These are phyloP conservation scores for Fissipunctia ypsillon DNA, from an alignment of 2,888 invertebrate genomes.

Conservation along the genomic window DNA sequence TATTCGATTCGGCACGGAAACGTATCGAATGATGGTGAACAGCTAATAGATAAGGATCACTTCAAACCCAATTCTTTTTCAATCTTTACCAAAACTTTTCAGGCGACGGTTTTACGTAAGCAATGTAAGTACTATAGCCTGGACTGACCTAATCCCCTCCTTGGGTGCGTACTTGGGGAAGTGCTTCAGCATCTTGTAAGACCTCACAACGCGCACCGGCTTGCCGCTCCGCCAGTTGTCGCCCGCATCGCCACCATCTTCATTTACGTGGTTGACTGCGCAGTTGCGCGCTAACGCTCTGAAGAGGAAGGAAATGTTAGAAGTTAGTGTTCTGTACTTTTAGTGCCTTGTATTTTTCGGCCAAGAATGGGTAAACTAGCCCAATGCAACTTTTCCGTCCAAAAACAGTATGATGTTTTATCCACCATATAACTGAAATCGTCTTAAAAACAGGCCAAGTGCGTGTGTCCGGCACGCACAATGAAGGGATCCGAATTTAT, in stretches of 20 bases:
- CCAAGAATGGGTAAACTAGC: background rate
- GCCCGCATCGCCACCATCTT: constrained; percentile 92
- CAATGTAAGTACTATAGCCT: background rate
- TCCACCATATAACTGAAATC: no score
- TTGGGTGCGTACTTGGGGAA: constrained; percentile 94
- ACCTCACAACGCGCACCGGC: constrained; percentile 95
- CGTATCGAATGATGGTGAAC: no score
- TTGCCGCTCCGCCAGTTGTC: constrained; percentile 93
- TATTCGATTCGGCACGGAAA: no score
- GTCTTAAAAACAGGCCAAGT: no score
- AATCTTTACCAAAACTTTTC: no score
- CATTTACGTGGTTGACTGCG: constrained; percentile 91
- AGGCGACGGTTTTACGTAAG: background rate
- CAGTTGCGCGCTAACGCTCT: constrained; percentile 95
- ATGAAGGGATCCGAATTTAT: no score
- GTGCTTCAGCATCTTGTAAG: constrained; percentile 93
- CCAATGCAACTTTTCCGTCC: no score
- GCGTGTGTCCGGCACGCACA: no score
- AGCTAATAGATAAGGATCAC: no score
- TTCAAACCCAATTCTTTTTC: no score
- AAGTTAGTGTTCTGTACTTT: background rate
- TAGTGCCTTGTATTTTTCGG: background rate
- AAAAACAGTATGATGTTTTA: no score
- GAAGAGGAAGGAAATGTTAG: constrained; percentile 23
- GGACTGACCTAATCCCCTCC: constrained; percentile 91